Percentiles rank a stretch among this genome's conserved stretches.
Conservation (phyloP, 2,797 vertebrate species). For the Enteromius trimaculatus region DNA sequence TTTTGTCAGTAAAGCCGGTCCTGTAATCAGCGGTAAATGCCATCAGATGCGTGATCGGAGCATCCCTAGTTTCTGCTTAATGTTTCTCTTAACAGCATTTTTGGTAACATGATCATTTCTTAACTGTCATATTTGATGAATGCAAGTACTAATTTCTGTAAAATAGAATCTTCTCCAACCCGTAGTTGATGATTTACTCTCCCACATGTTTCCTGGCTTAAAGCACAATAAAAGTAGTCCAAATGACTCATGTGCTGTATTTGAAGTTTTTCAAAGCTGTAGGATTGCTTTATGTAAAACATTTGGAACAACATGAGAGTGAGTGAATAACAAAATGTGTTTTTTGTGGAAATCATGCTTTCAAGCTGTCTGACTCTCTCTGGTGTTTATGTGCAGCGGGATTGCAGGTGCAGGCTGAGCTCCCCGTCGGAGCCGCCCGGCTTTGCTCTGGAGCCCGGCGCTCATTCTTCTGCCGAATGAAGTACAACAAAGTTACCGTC, state of each 20-base stretch:
- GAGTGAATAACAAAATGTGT: not conserved
- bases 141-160: not conserved
- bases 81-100: not conserved
- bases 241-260: not conserved
- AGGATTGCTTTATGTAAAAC: not conserved
- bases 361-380: not conserved
- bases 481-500: conserved; percentile 81
- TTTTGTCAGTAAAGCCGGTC: too few relatives aligned
- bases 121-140: not conserved
- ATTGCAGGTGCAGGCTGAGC: conserved; percentile 87
- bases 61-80: not conserved
- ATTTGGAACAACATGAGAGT: not conserved
- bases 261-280: not conserved
- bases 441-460: conserved; percentile 88
- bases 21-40: too few relatives aligned
- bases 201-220: not conserved
- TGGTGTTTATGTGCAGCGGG: conserved; percentile 73
- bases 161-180: not conserved
- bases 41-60: too few relatives aligned
- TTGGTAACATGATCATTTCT: not conserved
- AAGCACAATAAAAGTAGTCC: not conserved
- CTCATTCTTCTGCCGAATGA: conserved; percentile 96
- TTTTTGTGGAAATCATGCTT: not conserved
- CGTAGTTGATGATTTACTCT: not conserved
- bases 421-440: conserved; percentile 78